These are phyloP conservation scores for Nematostella vectensis DNA, from an alignment of 92 coral and sea anemone genomes.

Conservation along the genomic window DNA sequence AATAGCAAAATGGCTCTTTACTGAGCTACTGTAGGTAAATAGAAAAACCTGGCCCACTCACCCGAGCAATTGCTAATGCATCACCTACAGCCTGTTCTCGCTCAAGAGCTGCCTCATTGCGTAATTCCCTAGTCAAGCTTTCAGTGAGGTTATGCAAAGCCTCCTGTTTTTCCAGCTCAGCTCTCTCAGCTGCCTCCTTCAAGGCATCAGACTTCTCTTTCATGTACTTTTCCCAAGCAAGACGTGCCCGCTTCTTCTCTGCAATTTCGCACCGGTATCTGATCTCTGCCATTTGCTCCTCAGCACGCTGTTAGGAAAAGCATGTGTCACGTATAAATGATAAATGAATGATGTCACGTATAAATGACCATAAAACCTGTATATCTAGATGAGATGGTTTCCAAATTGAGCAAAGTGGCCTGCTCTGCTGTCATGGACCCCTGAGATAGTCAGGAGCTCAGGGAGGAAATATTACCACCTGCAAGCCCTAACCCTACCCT, in stretches of 20 bases:
- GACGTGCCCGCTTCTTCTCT: conserved; percentile 83
- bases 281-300: conserved; percentile 79
- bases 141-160: conserved; percentile 62
- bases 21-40: background rate
- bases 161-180: conserved; percentile 58
- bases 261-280: conserved; percentile 91
- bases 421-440: too few relatives aligned
- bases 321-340: background rate
- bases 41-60: conserved; percentile 9
- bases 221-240: conserved; percentile 61
- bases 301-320: conserved; percentile 54
- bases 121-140: conserved; percentile 44
- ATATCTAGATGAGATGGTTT: background rate
- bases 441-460: too few relatives aligned
- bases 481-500: too few relatives aligned
- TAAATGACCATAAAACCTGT: background rate
- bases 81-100: conserved; percentile 67
- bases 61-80: conserved; percentile 68
- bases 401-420: too few relatives aligned
- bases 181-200: conserved; percentile 56
- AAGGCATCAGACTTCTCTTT: conserved; percentile 64
- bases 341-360: too few relatives aligned
- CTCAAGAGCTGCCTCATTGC: conserved; percentile 68
- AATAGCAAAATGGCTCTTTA: too few relatives aligned
- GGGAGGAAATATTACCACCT: too few relatives aligned